Percentiles rank a stretch among this genome's conserved stretches.
These are phyloP conservation scores for rabbit (Oryctolagus cuniculus) DNA, from an alignment of 2,113 vertebrate genomes.

Conservation along the genomic window DNA sequence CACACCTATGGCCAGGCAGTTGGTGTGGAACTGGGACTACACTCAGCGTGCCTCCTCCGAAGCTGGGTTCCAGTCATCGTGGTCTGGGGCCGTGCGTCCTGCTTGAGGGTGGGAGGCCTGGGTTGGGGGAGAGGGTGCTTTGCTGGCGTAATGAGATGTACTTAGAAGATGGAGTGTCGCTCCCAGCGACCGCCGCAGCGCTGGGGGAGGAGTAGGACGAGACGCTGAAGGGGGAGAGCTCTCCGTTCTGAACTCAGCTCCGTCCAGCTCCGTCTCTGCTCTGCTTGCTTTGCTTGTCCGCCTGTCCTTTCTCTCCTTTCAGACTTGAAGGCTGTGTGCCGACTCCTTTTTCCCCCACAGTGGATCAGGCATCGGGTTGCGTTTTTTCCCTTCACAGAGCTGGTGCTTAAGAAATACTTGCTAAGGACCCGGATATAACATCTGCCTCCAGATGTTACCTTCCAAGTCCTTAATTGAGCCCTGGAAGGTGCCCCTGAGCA, in stretches of 20 bases:
- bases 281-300: not conserved
- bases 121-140: not conserved
- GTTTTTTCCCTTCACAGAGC: not conserved
- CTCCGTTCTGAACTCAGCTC: not conserved
- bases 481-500: not conserved
- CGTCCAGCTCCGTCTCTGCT: not conserved
- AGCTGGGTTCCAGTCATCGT: not conserved
- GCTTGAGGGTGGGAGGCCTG: not conserved
- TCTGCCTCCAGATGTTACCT: not conserved
- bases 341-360: not conserved
- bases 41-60: not conserved
- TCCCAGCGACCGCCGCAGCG: not conserved
- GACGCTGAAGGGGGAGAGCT: not conserved
- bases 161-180: not conserved
- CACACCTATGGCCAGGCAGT: not conserved
- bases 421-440: not conserved
- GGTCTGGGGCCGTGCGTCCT: accelerated
- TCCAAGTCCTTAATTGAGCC: not conserved
- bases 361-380: not conserved
- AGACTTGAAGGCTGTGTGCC: not conserved
- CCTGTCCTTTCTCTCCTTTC: not conserved
- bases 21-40: not conserved
- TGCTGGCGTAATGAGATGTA: too few species aligned
- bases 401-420: not conserved
- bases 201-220: not conserved